Percentiles rank a stretch among this genome's conserved stretches.
phyloP scores from a whole-genome alignment of 2,113 vertebrate genomes.

The Amblyornis subalaris region DNA sequence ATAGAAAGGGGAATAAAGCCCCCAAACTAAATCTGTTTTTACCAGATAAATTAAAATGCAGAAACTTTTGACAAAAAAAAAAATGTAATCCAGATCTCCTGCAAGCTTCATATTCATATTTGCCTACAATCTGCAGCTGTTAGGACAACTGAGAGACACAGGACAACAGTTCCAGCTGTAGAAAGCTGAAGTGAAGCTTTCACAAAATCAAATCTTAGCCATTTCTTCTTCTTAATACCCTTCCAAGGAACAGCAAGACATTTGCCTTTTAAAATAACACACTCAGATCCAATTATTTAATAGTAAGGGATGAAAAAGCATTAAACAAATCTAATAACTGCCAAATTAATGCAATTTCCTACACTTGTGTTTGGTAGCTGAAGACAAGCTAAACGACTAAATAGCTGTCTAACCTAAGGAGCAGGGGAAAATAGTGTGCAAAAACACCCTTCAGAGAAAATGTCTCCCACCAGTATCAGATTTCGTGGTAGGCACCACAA shows the following conservation, averaged over 20 bases:
- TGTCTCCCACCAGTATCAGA: background rate
- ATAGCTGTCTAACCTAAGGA: background rate
- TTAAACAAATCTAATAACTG: slow-evolving; percentile 45
- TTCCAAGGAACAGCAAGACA: background rate
- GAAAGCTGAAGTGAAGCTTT: background rate
- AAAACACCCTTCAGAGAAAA: background rate
- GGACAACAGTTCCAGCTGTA: background rate
- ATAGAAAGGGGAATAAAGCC: rapidly evolving
- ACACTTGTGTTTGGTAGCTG: background rate
- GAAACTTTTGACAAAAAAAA: background rate
- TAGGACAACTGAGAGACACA: background rate
- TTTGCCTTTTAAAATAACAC: slow-evolving; percentile 32
- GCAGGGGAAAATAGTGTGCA: background rate
- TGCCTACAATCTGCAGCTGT: background rate
- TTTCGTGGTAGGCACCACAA: background rate
- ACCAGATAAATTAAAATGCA: background rate
- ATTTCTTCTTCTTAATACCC: background rate
- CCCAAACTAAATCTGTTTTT: background rate
- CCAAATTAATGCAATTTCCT: slow-evolving; percentile 31
- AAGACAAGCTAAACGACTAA: background rate
- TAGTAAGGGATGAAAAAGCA: background rate
- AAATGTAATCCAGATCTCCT: background rate
- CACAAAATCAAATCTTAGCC: background rate
- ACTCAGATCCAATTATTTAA: slow-evolving; percentile 21
- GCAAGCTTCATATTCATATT: background rate